Conservation (phyloP, 2,888 invertebrate species). For the Gandaritis pyraliata region DNA sequence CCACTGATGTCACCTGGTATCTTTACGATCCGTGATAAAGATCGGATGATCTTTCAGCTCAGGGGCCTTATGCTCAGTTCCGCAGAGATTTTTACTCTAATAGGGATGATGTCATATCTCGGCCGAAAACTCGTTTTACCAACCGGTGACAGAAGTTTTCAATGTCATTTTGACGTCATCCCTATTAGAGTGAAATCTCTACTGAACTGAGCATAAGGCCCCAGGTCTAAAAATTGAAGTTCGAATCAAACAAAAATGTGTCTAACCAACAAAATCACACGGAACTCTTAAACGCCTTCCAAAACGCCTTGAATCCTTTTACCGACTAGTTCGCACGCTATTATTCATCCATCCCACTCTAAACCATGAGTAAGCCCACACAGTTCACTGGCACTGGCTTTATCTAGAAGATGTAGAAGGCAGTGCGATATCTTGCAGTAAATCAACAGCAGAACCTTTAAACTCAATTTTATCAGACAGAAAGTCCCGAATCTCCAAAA, state of each 20-base stretch:
- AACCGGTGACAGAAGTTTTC: no score
- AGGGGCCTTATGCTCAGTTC: no score
- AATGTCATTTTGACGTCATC: no score
- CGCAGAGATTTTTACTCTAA: no score
- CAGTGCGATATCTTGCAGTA: no score
- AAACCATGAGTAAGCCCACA: conserved; percentile 9
- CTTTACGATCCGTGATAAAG: no score
- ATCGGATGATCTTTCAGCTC: background rate
- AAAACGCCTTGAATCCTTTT: background rate
- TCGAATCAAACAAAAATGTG: no score
- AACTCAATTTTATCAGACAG: background rate
- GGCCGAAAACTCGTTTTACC: no score
- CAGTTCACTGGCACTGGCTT: conserved; percentile 14
- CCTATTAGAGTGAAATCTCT: no score
- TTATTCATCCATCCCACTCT: conserved; percentile 9
- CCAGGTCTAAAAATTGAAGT: no score
- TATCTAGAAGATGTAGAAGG: background rate
- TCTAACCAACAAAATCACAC: background rate
- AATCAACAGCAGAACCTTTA: background rate
- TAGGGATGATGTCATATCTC: no score
- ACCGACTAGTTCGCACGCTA: background rate
- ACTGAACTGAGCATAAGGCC: no score
- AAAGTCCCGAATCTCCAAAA: conserved; percentile 23
- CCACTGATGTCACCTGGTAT: conserved; percentile 3
- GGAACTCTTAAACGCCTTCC: background rate